Conservation (phyloP, 2,888 invertebrate species). For the Pammene aurita region DNA sequence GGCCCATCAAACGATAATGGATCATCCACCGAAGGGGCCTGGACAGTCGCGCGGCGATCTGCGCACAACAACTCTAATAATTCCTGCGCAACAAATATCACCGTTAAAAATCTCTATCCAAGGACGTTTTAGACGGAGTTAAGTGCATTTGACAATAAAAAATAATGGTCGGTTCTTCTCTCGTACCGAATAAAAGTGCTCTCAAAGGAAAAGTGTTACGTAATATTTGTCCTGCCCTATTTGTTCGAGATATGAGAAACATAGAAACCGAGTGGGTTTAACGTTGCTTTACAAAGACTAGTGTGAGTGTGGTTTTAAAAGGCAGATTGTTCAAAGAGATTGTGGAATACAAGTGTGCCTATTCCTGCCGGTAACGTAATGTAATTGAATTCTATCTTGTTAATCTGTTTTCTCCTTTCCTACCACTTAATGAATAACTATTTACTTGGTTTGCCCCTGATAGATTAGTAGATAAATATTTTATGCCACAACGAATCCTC, state of each 20-base stretch:
- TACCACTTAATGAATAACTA: not conserved
- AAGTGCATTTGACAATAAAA: conserved; percentile 62
- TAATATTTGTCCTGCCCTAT: conserved; percentile 44
- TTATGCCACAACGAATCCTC: too few relatives aligned
- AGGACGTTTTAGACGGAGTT: conserved; percentile 37
- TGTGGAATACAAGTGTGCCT: conserved; percentile 9
- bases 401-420: not conserved
- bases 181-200: conserved; percentile 50
- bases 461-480: too few relatives aligned
- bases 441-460: not conserved
- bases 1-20: conserved; percentile 79
- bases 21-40: conserved; percentile 74
- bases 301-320: conserved; percentile 8
- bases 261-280: conserved; percentile 30
- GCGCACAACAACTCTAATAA: conserved; percentile 61
- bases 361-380: conserved; percentile 21
- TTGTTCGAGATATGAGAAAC: conserved; percentile 39
- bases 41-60: conserved; percentile 65
- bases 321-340: conserved; percentile 12
- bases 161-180: conserved; percentile 58
- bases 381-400: not conserved
- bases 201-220: conserved; percentile 52
- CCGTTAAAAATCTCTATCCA: conserved; percentile 27
- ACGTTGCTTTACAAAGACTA: conserved; percentile 20
- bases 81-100: conserved; percentile 36